Evolutionary conservation across 2,797 vertebrate genomes (phyloP).

Genomic region (Scolopax bukidnonensis): DNA sequence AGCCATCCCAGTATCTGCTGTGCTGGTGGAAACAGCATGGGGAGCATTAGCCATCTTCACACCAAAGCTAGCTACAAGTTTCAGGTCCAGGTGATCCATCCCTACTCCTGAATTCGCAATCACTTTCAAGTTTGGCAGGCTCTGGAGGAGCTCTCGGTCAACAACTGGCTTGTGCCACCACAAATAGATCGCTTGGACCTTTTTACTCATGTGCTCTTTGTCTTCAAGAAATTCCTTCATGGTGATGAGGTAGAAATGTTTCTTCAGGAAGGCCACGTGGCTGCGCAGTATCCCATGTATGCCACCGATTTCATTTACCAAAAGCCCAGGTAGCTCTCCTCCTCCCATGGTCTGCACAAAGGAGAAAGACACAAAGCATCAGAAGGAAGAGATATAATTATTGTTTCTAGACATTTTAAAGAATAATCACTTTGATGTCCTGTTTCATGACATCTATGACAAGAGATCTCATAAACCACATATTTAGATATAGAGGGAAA

Average conservation of each 20-base stretch:
- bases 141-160: slow-evolving; percentile 68
- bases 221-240: slow-evolving; percentile 77
- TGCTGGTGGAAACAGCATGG: slow-evolving; percentile 71
- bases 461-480: background rate
- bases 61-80: slow-evolving; percentile 75
- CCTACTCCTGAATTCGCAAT: slow-evolving; percentile 75
- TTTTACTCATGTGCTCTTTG: slow-evolving; percentile 59
- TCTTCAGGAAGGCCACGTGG: slow-evolving; percentile 61
- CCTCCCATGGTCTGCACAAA: slow-evolving; percentile 68
- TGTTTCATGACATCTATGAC: background rate
- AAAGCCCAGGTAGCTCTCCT: slow-evolving; percentile 71
- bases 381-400: background rate
- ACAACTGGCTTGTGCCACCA: slow-evolving; percentile 65
- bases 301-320: slow-evolving; percentile 69
- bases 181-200: slow-evolving; percentile 74
- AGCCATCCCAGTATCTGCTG: slow-evolving; percentile 77
- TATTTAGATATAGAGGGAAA: background rate
- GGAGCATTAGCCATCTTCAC: slow-evolving; percentile 77
- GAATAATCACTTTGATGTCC: background rate
- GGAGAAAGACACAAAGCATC: background rate
- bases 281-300: slow-evolving; percentile 13
- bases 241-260: slow-evolving; percentile 76
- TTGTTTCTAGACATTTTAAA: background rate
- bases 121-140: slow-evolving; percentile 77
- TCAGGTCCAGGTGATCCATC: slow-evolving; percentile 79